Percentiles rank a stretch among this genome's conserved stretches.
Evolutionary conservation across 2,888 invertebrate genomes (phyloP).

Genomic region (Heliconius cydno): DNA sequence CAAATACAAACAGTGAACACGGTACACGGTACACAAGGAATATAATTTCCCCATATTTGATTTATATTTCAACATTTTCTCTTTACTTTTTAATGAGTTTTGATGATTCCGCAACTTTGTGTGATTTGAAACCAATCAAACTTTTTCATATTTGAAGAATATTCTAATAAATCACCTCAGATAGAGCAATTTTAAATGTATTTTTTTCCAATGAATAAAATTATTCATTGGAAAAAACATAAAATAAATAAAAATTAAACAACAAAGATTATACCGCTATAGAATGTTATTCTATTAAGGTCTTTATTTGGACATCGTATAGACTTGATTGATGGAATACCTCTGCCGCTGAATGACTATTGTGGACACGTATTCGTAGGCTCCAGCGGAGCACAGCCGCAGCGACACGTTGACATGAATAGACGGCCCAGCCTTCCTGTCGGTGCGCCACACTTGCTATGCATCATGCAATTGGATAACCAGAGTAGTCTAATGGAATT

Average conservation of each 20-base stretch:
- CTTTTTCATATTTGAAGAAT: slow-evolving; percentile 66
- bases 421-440: slow-evolving; percentile 53
- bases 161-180: slow-evolving; percentile 54
- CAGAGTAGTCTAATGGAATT: slow-evolving; percentile 54
- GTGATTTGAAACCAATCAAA: slow-evolving; percentile 80
- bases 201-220: not conserved
- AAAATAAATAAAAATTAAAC: not conserved
- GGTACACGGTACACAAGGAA: slow-evolving; percentile 36
- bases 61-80: slow-evolving; percentile 73
- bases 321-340: slow-evolving; percentile 70
- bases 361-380: slow-evolving; percentile 67
- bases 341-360: slow-evolving; percentile 63
- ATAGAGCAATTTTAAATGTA: slow-evolving; percentile 4
- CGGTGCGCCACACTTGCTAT: slow-evolving; percentile 41
- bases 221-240: not conserved
- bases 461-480: slow-evolving; percentile 66
- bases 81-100: slow-evolving; percentile 82
- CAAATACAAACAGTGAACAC: slow-evolving; percentile 33
- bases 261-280: not conserved
- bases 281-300: slow-evolving; percentile 29
- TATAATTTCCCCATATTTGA: slow-evolving; percentile 62
- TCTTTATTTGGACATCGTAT: slow-evolving; percentile 39
- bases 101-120: slow-evolving; percentile 66
- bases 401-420: slow-evolving; percentile 66
- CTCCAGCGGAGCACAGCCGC: slow-evolving; percentile 42